Conservation (phyloP, 2,113 vertebrate genomes). For the Serilophus lunatus region DNA sequence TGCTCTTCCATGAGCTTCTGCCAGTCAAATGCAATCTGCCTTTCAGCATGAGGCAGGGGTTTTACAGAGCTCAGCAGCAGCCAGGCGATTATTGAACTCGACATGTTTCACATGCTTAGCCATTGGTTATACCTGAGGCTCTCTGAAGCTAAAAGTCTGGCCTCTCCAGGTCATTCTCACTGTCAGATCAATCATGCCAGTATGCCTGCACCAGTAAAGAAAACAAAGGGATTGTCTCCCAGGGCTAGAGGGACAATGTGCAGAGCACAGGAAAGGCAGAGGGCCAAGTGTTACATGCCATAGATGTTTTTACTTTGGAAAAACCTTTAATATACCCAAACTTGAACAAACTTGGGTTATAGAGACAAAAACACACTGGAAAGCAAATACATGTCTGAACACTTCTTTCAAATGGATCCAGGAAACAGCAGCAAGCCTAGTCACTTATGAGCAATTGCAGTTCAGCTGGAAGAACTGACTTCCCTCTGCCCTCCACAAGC, state of each 20-base stretch:
- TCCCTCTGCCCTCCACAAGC: background rate
- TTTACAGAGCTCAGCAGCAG: background rate
- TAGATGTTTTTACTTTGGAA: background rate
- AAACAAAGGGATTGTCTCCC: background rate
- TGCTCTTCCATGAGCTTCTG: background rate
- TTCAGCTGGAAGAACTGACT: background rate
- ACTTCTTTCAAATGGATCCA: background rate
- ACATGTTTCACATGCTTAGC: background rate
- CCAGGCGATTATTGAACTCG: rapidly evolving
- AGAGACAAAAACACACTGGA: background rate
- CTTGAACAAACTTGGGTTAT: background rate
- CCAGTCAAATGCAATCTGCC: background rate
- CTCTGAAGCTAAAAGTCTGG: background rate
- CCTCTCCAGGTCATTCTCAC: background rate
- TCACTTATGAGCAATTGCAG: background rate
- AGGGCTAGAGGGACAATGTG: background rate
- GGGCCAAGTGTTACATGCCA: background rate
- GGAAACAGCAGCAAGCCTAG: background rate
- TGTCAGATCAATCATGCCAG: background rate
- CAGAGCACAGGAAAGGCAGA: background rate
- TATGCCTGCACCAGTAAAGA: background rate
- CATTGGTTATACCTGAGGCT: background rate
- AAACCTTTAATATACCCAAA: background rate
- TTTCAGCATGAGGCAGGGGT: background rate
- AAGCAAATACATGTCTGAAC: rapidly evolving